Conservation (phyloP, 2,888 invertebrate species). For the Colostygia pectinataria region DNA sequence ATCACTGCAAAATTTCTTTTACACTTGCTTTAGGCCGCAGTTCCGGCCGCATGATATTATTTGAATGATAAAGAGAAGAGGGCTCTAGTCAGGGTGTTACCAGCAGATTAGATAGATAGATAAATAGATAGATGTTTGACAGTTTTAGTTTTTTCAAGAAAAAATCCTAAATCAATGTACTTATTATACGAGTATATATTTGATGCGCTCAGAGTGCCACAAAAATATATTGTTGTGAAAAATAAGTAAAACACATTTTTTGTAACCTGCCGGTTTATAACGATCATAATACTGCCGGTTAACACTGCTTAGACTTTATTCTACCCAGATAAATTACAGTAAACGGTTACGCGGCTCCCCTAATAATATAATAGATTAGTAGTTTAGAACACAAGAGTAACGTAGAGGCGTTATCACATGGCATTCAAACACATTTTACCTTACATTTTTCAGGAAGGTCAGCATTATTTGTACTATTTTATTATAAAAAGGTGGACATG, state of each 20-base stretch:
- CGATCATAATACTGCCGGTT: conserved; percentile 27
- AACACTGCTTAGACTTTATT: conserved; percentile 23
- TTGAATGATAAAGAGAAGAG: too few relatives aligned
- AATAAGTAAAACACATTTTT: conserved; percentile 45
- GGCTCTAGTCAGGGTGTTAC: too few relatives aligned
- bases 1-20: conserved; percentile 34
- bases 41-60: too few relatives aligned
- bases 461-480: conserved; percentile 42
- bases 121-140: neutral
- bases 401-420: conserved; percentile 17
- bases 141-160: too few relatives aligned
- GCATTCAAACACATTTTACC: conserved; percentile 31
- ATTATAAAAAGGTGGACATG: conserved; percentile 32
- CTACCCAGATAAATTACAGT: conserved; percentile 22
- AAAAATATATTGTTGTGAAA: conserved; percentile 51
- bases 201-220: conserved; percentile 50
- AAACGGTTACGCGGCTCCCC: conserved; percentile 17
- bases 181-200: too few relatives aligned
- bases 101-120: conserved; percentile 17
- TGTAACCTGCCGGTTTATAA: conserved; percentile 27
- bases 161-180: too few relatives aligned
- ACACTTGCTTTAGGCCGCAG: neutral
- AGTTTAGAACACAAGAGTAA: conserved; percentile 18
- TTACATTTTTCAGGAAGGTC: conserved; percentile 64
- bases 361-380: conserved; percentile 12